phyloP scores from a whole-genome alignment of 1,140 invertebrate species.

The Halesus radiatus region DNA sequence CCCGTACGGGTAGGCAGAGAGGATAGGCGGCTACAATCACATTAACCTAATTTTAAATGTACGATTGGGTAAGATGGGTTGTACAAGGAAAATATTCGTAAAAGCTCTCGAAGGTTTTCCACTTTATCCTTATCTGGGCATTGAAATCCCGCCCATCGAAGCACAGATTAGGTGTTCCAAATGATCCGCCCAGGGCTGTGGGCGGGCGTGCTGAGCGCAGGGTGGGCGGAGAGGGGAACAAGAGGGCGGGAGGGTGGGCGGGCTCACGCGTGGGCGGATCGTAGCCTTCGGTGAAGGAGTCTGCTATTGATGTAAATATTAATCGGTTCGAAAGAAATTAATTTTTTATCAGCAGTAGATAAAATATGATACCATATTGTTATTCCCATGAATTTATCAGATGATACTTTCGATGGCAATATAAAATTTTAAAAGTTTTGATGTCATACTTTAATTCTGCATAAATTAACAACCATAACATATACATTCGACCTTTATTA shows the following conservation, averaged over 20 bases:
- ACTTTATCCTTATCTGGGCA: not conserved
- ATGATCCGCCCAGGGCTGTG: slow-evolving; percentile 18
- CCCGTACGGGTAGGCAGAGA: no score
- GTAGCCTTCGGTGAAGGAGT: not conserved
- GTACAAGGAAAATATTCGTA: no score
- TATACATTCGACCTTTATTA: no score
- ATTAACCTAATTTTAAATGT: no score
- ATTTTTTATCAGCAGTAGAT: not conserved
- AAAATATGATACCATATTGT: no score
- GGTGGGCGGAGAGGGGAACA: not conserved
- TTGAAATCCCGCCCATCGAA: slow-evolving; percentile 34
- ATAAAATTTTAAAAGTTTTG: no score
- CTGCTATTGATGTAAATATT: not conserved
- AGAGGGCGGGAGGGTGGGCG: slow-evolving; percentile 23
- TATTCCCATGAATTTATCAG: no score
- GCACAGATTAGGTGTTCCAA: not conserved
- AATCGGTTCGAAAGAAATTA: not conserved
- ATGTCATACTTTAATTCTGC: no score
- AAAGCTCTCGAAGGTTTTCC: not conserved
- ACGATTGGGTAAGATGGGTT: no score
- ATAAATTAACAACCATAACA: not conserved
- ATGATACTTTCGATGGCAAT: no score
- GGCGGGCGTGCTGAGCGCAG: slow-evolving; percentile 8
- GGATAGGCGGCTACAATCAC: no score
- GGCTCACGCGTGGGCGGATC: slow-evolving; percentile 23